A percentile compares a stretch with the other conserved stretches of the same genome.
Conservation (phyloP, 1,140 invertebrate genomes). For the Dreissena polymorpha region DNA sequence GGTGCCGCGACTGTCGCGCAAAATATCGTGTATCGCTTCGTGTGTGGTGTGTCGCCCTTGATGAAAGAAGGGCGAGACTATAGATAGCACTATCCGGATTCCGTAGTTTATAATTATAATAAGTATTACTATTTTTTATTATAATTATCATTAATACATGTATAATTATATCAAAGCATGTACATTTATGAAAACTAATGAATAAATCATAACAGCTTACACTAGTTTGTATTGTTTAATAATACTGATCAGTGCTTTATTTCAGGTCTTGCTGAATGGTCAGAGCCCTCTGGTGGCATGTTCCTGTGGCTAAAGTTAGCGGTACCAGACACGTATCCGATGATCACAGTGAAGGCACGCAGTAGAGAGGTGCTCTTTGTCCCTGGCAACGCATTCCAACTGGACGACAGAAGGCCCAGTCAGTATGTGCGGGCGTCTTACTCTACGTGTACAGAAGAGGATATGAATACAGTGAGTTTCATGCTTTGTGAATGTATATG, state of each 20-base stretch:
- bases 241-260: too few relatives aligned
- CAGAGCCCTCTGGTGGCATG: constrained; percentile 86
- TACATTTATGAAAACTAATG: too few relatives aligned
- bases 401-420: constrained; percentile 82
- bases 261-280: constrained; percentile 85
- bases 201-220: not conserved
- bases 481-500: not conserved
- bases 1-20: too few relatives aligned
- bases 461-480: constrained; percentile 83
- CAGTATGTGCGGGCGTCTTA: constrained; percentile 86
- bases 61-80: too few relatives aligned
- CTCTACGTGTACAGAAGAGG: constrained; percentile 83
- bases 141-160: too few relatives aligned
- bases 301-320: constrained; percentile 89
- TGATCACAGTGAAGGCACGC: constrained; percentile 85
- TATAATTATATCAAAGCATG: too few relatives aligned
- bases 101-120: too few relatives aligned
- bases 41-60: too few relatives aligned
- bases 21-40: too few relatives aligned
- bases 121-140: too few relatives aligned
- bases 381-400: constrained; percentile 86
- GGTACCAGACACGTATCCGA: constrained; percentile 86
- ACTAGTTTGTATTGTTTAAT: not conserved
- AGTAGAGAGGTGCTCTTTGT: constrained; percentile 82
- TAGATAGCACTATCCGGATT: too few relatives aligned